phyloP scores from a whole-genome alignment of 2,888 invertebrate genomes.

The Pyrochroa serraticornis region DNA sequence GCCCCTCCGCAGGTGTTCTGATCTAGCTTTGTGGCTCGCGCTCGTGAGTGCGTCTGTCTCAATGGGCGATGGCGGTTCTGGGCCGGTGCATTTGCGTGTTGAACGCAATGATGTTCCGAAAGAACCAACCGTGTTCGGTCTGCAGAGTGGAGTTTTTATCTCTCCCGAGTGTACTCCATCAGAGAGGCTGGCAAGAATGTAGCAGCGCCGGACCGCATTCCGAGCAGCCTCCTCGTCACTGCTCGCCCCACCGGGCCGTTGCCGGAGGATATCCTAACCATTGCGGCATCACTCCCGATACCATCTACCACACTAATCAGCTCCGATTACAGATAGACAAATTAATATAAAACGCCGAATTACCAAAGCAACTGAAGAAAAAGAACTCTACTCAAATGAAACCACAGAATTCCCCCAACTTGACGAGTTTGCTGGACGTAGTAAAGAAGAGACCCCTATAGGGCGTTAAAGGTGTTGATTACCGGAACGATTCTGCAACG shows the following conservation, averaged over 20 bases:
- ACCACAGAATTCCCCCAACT: too few species aligned
- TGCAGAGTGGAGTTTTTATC: constrained; percentile 25
- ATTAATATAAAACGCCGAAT: constrained; percentile 34
- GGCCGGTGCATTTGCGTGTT: too few species aligned
- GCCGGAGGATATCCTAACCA: constrained; percentile 30
- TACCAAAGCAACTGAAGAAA: background rate
- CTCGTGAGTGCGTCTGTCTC: too few species aligned
- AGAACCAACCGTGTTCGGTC: constrained; percentile 7
- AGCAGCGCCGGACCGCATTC: constrained; percentile 55
- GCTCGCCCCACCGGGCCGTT: constrained; percentile 23
- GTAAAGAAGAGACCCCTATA: too few species aligned
- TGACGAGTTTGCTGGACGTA: too few species aligned
- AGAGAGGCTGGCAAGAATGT: constrained; percentile 50
- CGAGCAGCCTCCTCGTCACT: constrained; percentile 34
- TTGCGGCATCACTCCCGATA: constrained; percentile 37
- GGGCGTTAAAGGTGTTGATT: too few species aligned
- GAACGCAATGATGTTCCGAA: too few species aligned
- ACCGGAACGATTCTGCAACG: background rate
- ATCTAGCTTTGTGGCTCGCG: too few species aligned
- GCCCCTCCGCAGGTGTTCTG: too few species aligned
- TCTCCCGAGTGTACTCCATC: constrained; percentile 40
- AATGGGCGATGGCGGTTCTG: too few species aligned
- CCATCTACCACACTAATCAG: constrained; percentile 48
- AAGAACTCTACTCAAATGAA: constrained; percentile 7
- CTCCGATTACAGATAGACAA: constrained; percentile 44